phyloP scores from a whole-genome alignment of 1,140 invertebrate species.

The Glomeris maerens region DNA sequence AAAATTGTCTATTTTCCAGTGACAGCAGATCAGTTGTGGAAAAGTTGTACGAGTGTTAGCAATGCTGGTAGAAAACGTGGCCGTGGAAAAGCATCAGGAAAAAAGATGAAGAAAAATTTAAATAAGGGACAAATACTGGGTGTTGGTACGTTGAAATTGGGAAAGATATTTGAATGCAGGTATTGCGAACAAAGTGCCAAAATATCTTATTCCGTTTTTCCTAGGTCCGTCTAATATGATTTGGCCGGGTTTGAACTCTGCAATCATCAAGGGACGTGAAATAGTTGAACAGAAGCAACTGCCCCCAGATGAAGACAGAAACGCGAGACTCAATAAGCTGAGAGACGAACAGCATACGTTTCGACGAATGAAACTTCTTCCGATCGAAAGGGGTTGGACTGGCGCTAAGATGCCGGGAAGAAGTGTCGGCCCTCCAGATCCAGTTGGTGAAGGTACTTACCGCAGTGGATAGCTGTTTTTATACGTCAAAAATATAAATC shows the following conservation, averaged over 20 bases:
- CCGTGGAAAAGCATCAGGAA: slow-evolving; percentile 63
- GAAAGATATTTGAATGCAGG: slow-evolving; percentile 14
- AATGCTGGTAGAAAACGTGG: slow-evolving; percentile 90
- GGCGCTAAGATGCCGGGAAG: slow-evolving; percentile 64
- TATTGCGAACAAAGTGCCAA: neutral
- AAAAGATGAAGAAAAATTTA: slow-evolving; percentile 60
- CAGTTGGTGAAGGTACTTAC: slow-evolving; percentile 57
- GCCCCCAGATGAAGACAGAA: slow-evolving; percentile 52
- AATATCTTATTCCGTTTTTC: neutral
- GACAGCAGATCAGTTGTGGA: slow-evolving; percentile 74
- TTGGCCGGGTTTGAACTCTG: slow-evolving; percentile 82
- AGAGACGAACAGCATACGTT: slow-evolving; percentile 52
- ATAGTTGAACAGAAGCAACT: slow-evolving; percentile 51
- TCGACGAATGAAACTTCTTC: slow-evolving; percentile 45
- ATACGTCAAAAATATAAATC: slow-evolving; percentile 13
- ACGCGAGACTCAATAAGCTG: slow-evolving; percentile 51
- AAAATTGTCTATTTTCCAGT: slow-evolving; percentile 40
- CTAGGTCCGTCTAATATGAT: slow-evolving; percentile 58
- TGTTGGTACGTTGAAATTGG: too few species aligned
- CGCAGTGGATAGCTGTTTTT: too few species aligned
- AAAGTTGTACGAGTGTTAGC: slow-evolving; percentile 83
- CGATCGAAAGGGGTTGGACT: slow-evolving; percentile 78
- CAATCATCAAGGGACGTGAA: slow-evolving; percentile 61
- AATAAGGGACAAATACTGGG: slow-evolving; percentile 84
- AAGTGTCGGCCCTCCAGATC: slow-evolving; percentile 73